Evolutionary conservation across 2,797 vertebrate species (phyloP).

Genomic region (Peromyscus melanophrys): DNA sequence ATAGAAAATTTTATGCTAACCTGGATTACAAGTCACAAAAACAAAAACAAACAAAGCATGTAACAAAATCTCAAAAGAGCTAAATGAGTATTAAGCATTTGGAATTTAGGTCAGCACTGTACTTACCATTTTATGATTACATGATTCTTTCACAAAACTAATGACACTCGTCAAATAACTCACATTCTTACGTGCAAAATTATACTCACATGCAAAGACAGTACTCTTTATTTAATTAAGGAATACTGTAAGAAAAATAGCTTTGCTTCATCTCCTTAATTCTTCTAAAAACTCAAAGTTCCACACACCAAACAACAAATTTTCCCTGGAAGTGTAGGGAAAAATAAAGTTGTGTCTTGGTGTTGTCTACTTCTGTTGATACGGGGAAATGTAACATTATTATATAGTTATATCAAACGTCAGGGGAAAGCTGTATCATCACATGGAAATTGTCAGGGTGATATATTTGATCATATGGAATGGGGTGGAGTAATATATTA

Average conservation of each 20-base stretch:
- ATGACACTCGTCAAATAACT: conserved; percentile 16
- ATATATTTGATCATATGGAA: background rate
- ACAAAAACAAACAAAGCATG: background rate
- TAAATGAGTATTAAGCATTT: conserved; percentile 4
- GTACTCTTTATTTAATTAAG: background rate
- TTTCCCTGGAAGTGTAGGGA: background rate
- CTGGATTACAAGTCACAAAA: background rate
- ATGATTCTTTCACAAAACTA: conserved; percentile 19
- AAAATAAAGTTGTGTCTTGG: background rate
- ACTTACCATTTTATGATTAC: background rate
- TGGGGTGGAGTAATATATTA: background rate
- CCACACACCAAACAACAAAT: background rate
- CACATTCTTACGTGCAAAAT: background rate
- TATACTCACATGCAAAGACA: background rate
- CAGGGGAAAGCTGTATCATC: background rate
- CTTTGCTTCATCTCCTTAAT: background rate
- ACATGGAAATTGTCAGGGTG: background rate
- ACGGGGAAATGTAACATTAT: background rate
- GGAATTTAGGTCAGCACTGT: conserved; percentile 26
- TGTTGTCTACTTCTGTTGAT: background rate
- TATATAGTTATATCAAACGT: too few relatives aligned
- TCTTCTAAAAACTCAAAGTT: background rate
- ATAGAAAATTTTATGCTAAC: background rate
- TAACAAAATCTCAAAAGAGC: conserved; percentile 24
- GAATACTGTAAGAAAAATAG: background rate